Evolutionary conservation across 2,888 invertebrate species (phyloP).

Genomic region (Apeira syringaria): DNA sequence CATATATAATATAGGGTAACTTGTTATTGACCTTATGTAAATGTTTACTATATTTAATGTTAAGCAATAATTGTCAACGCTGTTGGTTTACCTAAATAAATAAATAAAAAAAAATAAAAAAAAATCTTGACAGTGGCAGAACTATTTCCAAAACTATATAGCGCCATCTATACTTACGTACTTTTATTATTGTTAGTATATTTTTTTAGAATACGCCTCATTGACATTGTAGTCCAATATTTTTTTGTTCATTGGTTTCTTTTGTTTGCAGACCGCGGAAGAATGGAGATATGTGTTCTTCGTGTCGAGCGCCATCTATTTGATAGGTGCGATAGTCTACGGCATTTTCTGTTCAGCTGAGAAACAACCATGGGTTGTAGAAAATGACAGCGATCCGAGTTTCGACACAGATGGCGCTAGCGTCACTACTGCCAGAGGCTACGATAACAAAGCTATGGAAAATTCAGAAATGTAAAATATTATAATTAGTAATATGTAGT

Average conservation of each 20-base stretch:
- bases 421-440: constrained; percentile 60
- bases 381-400: constrained; percentile 62
- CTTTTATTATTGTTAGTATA: no score
- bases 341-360: constrained; percentile 91
- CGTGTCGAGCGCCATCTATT: constrained; percentile 91
- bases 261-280: constrained; percentile 85
- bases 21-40: no score
- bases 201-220: no score
- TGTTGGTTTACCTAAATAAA: no score
- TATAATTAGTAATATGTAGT: not conserved
- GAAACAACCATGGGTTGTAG: constrained; percentile 91
- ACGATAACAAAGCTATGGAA: constrained; percentile 69
- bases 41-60: no score
- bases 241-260: not conserved
- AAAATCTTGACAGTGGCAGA: no score
- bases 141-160: no score
- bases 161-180: no score
- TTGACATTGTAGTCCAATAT: no score
- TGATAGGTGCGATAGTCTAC: constrained; percentile 93
- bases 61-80: no score
- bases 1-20: no score
- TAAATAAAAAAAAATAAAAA: no score
- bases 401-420: constrained; percentile 73
- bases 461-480: constrained; percentile 56
- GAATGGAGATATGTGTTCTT: constrained; percentile 95